Evolutionary conservation across 2,888 invertebrate genomes (phyloP), one percentile per base, ranked within the genome.

Genomic region (Choristoneura rosaceana): DNA sequence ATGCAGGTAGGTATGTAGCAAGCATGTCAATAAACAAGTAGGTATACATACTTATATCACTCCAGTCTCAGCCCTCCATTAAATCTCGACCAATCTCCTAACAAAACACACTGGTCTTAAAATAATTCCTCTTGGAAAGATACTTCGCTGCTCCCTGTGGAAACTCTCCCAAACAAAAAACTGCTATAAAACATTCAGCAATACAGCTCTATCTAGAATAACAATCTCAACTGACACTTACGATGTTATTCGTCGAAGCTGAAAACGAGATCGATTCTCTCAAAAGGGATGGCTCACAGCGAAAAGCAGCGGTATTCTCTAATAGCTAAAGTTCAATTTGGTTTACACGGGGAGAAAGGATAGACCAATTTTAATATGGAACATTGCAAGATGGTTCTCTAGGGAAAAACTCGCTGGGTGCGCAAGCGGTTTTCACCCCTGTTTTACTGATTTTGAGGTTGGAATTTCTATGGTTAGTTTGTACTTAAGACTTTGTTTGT

Each of bases 311-410:
- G 78, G 50, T 88, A 82, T 12, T 8, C 0, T 0, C 0, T 0
- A 0, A 0, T 0, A 0, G 0, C 0, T 83, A 84, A 67, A 78
- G 88, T 80, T 71, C 34, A 77, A 80, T 78, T 88, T 1, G 41
- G 47, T 59, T 82, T 78, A 2, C 25, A 7, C 2, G 1, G 8
- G n/a, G 38, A 55, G 76, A 82, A 88, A 87, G 87, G 89, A 91
- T 92, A 92, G 84, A 89, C 82, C 90, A 88, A 90, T 93, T 92
- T 89, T 86, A 89, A 90, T 90, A 92, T 91, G 88, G 91, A 90
- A 87, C 91, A 84, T 82, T 84, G 84, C 86, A 91, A 93, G 94
- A 94, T 94, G 93, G 93, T 90, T 92, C 94, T 94, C 92, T 89
- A 88, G 93, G 93, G 93, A 94, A 93, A 92, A 92, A 82, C 87